Evolutionary conservation across 1,140 invertebrate species (phyloP), one percentile per base, ranked within the genome.

Genomic region (Zaprionus africanus): DNA sequence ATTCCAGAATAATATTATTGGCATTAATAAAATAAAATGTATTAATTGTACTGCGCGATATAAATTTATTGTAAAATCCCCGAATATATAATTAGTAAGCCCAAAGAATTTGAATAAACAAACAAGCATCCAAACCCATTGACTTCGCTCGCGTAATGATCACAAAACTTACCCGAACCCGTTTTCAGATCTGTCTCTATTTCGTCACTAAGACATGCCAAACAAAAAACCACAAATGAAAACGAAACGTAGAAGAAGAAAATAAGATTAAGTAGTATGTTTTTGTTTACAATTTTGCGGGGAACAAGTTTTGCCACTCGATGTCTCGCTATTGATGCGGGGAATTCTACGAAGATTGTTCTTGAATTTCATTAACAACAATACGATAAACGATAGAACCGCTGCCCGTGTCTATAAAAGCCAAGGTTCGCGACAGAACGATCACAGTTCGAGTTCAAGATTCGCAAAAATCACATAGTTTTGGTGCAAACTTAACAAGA

Each of bases 281-380:
- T 63, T 41, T 63, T 75, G 53, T 70, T 70, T 63, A 41, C 28
- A 15, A 38, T 15, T 57, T 15, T 26, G 17, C 34, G 11, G 11
- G 36, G 53, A 76, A 76, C 73, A 5, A 59, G 73, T 71, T 76
- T 75, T n/a, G 19, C 9, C 38, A 41, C 43, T 13, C 59, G 28
- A 63, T 63, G 58, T 68, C 60, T 68, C 60, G 12, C 43, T 72
- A 71, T 58, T 61, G 53, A 41, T n/a, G 7, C 9, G 67, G 72
- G 72, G 81, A 61, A 67, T 71, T 81, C 76, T 85, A 57, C 22
- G 17, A 49, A 72, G 76, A 86, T 73, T 79, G 82, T 82, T 86
- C 82, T 85, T 85, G 82, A 85, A 85, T 86, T 75, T 76, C 82
- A 85, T 85, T 85, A 85, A 82, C 86, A 82, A 56, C 31, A 15